Conservation (phyloP, 2,113 vertebrate genomes). For the Calypte anna region DNA sequence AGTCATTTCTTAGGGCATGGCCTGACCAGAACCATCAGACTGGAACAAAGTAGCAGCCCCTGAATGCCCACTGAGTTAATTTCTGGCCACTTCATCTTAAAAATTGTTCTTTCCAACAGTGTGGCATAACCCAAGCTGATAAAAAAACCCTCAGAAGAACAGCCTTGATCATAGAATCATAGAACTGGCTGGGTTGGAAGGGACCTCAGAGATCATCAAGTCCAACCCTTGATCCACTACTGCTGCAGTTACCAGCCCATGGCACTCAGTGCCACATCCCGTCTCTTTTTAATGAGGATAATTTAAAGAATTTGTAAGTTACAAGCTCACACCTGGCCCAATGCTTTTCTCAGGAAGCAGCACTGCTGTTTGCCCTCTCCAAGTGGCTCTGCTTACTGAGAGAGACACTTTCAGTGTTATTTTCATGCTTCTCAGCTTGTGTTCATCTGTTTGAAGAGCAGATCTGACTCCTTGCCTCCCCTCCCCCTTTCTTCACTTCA, state of each 20-base stretch:
- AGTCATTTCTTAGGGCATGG: fast-evolving
- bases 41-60: not conserved
- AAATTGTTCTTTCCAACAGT: not conserved
- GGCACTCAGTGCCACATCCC: no score
- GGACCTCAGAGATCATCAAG: no score
- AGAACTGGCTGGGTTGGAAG: no score
- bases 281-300: not conserved
- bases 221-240: no score
- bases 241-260: no score
- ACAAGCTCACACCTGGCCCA: conserved; percentile 30
- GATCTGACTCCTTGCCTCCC: not conserved
- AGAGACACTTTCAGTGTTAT: conserved; percentile 10
- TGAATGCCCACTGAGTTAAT: not conserved
- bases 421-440: conserved; percentile 15
- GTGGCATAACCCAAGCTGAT: not conserved
- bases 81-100: not conserved
- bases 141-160: not conserved
- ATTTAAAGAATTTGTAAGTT: not conserved
- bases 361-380: not conserved
- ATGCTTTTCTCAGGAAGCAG: conserved; percentile 4
- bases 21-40: not conserved
- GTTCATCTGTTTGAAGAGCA: conserved; percentile 13
- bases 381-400: not conserved
- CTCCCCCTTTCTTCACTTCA: not conserved
- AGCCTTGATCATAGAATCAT: not conserved